These are phyloP conservation scores for Grantiella picta DNA, from an alignment of 2,113 vertebrate species.

Conservation along the genomic window DNA sequence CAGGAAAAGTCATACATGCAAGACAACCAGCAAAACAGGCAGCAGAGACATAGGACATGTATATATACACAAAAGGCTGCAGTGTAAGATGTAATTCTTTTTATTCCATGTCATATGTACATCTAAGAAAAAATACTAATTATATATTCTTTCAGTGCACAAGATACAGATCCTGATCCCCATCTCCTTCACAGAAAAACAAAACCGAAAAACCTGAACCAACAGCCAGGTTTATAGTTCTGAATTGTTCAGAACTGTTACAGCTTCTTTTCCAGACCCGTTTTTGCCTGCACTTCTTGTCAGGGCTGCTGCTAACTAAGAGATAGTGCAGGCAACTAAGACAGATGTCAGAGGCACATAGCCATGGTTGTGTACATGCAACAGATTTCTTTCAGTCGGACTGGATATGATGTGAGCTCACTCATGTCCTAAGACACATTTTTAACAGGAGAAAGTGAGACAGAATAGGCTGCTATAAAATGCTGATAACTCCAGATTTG, in stretches of 20 bases:
- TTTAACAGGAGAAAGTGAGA: not conserved
- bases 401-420: not conserved
- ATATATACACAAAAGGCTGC: not conserved
- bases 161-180: not conserved
- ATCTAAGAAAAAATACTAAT: not conserved
- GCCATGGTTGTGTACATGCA: not conserved
- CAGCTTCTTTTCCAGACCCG: not conserved
- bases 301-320: not conserved
- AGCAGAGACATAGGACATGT: not conserved
- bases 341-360: not conserved
- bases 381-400: not conserved
- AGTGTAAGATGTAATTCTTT: not conserved
- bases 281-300: not conserved
- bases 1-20: not conserved
- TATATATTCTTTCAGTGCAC: not conserved
- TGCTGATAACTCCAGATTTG: not conserved
- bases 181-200: not conserved
- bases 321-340: not conserved
- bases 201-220: not conserved
- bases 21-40: not conserved
- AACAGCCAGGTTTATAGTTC: not conserved
- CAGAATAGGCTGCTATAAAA: not conserved
- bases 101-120: not conserved
- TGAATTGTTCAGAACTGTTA: not conserved
- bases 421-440: not conserved